These are phyloP conservation scores for Cremastinae sp. DNA, from an alignment of 2,888 invertebrate genomes.

Conservation along the genomic window DNA sequence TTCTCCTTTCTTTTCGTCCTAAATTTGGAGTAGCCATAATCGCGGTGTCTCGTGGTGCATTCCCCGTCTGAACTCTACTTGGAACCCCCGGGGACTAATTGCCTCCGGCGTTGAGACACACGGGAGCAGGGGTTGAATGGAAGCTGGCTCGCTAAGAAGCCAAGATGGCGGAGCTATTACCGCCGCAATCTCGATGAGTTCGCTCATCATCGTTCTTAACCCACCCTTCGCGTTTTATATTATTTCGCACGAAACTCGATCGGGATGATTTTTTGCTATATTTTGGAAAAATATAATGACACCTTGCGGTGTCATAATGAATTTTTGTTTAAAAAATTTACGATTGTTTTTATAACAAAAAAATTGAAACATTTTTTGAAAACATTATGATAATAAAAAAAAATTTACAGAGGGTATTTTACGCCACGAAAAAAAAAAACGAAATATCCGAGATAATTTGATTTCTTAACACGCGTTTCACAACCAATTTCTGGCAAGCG, in stretches of 20 bases:
- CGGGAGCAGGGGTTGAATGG: conserved; percentile 65
- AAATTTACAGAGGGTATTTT: too few relatives aligned
- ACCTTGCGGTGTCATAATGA: too few relatives aligned
- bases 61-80: conserved; percentile 48
- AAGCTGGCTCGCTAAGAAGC: conserved; percentile 56
- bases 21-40: conserved; percentile 42
- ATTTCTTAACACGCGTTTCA: conserved; percentile 63
- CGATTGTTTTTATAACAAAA: too few relatives aligned
- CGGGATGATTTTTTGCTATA: conserved; percentile 53
- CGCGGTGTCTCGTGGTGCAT: conserved; percentile 24
- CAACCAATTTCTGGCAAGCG: conserved; percentile 62
- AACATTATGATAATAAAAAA: background rate
- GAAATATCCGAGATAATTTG: conserved; percentile 57
- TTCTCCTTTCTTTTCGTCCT: conserved; percentile 7
- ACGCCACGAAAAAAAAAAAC: conserved; percentile 5
- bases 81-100: conserved; percentile 72
- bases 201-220: conserved; percentile 50
- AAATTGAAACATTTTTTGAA: too few relatives aligned
- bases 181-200: conserved; percentile 74
- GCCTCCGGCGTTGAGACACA: conserved; percentile 65
- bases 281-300: background rate
- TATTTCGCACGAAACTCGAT: conserved; percentile 31
- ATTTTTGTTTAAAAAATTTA: background rate
- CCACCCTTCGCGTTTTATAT: conserved; percentile 25
- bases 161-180: conserved; percentile 79